Conservation (phyloP, 2,888 invertebrate genomes). For the Hipparchia sbordonii region DNA sequence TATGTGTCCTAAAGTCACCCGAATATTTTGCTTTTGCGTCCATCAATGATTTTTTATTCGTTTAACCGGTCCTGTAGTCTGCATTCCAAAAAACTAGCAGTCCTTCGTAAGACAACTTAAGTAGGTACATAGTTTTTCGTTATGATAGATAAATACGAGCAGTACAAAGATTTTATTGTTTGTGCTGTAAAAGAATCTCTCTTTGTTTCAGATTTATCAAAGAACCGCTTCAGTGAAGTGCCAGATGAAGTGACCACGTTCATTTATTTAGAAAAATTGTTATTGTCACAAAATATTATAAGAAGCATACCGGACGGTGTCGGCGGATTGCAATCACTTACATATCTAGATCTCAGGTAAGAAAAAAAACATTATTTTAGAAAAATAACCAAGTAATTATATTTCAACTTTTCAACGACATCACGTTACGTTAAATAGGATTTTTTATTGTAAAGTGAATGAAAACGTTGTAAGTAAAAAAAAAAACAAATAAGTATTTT, state of each 20-base stretch:
- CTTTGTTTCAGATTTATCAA: constrained; percentile 78
- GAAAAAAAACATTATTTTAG: constrained; percentile 30
- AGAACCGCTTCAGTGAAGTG: constrained; percentile 90
- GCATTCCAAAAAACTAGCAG: not conserved
- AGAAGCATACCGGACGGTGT: constrained; percentile 93
- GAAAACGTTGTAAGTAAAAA: no score
- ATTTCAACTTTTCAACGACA: not conserved
- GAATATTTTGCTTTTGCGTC: not conserved
- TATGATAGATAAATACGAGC: not conserved
- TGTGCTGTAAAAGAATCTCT: not conserved
- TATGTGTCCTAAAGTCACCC: not conserved
- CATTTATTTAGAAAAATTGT: constrained; percentile 93
- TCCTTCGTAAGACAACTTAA: not conserved
- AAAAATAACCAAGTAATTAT: not conserved
- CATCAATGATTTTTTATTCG: not conserved
- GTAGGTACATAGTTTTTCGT: not conserved
- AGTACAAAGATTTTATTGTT: not conserved
- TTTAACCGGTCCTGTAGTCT: not conserved
- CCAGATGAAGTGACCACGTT: constrained; percentile 95
- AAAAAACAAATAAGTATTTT: no score
- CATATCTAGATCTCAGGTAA: constrained; percentile 94
- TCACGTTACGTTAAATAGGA: not conserved
- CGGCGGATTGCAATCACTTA: constrained; percentile 91
- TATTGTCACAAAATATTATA: constrained; percentile 95
- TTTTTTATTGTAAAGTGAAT: no score